A percentile compares a stretch with the other conserved stretches of the same genome.
phyloP scores from a whole-genome alignment of 2,888 invertebrate genomes.

The Meghimatium bilineatum region DNA sequence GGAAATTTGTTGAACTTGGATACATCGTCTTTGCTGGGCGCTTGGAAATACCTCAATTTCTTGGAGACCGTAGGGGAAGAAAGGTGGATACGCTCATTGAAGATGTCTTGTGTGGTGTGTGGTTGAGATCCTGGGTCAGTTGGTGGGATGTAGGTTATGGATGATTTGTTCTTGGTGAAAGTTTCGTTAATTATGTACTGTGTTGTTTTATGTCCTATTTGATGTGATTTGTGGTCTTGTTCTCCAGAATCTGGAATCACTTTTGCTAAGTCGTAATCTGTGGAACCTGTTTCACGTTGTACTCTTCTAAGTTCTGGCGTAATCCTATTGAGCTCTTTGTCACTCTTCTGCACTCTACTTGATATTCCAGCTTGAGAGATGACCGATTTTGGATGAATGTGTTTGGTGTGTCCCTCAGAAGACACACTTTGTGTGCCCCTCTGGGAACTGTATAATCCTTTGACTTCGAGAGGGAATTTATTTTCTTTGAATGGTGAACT shows the following conservation, averaged over 20 bases:
- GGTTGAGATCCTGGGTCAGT: background rate
- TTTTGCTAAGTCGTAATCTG: slow-evolving; percentile 13
- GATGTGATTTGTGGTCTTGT: background rate
- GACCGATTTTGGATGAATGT: background rate
- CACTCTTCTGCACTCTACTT: background rate
- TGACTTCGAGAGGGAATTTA: slow-evolving; percentile 40
- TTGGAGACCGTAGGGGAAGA: background rate
- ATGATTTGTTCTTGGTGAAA: background rate
- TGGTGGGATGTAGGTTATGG: background rate
- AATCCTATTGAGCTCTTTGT: background rate
- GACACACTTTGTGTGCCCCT: background rate
- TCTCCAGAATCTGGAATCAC: background rate
- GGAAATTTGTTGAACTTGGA: background rate
- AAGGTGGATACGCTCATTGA: background rate
- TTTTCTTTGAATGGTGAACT: slow-evolving; percentile 25
- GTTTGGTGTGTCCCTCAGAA: background rate
- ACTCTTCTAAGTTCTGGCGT: background rate
- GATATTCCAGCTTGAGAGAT: background rate
- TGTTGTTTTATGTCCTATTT: background rate
- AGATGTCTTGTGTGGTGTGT: background rate
- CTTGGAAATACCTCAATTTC: slow-evolving; percentile 15
- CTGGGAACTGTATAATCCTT: slow-evolving; percentile 31
- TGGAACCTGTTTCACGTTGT: too few relatives aligned
- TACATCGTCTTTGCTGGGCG: background rate
- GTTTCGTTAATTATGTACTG: slow-evolving; percentile 26